Evolutionary conservation across 2,888 invertebrate species (phyloP).

Genomic region (Pandemis corylana): DNA sequence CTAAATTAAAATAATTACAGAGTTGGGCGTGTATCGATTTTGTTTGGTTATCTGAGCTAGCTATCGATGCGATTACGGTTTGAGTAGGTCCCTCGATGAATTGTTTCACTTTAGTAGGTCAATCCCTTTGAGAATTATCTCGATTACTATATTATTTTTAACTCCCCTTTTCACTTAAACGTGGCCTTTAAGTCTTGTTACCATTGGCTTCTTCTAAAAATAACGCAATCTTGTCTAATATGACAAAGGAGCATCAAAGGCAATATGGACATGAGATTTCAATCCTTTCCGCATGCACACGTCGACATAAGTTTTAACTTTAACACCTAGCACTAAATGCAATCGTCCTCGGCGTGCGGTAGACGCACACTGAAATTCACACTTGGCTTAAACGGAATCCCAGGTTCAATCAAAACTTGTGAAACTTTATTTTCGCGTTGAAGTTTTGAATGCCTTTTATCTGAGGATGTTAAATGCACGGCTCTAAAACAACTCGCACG

Average conservation of each 20-base stretch:
- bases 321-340: slow-evolving; percentile 37
- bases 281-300: not conserved
- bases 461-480: slow-evolving; percentile 51
- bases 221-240: too few relatives aligned
- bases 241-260: not conserved
- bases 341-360: slow-evolving; percentile 19
- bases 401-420: slow-evolving; percentile 41
- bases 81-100: not conserved
- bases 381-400: slow-evolving; percentile 36
- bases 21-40: slow-evolving; percentile 37
- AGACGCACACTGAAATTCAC: slow-evolving; percentile 31
- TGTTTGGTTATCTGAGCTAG: slow-evolving; percentile 13
- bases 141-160: too few relatives aligned
- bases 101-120: not conserved
- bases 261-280: not conserved
- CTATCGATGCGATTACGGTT: slow-evolving; percentile 1
- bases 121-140: not conserved
- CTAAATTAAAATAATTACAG: slow-evolving; percentile 50
- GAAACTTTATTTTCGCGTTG: slow-evolving; percentile 46
- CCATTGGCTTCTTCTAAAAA: too few relatives aligned
- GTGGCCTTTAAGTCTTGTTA: too few relatives aligned
- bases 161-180: too few relatives aligned
- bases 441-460: slow-evolving; percentile 53
- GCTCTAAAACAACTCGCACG: slow-evolving; percentile 59
- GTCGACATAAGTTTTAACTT: slow-evolving; percentile 37